These are phyloP conservation scores for Geotrupes spiniger DNA, from an alignment of 2,888 invertebrate genomes.

Conservation along the genomic window DNA sequence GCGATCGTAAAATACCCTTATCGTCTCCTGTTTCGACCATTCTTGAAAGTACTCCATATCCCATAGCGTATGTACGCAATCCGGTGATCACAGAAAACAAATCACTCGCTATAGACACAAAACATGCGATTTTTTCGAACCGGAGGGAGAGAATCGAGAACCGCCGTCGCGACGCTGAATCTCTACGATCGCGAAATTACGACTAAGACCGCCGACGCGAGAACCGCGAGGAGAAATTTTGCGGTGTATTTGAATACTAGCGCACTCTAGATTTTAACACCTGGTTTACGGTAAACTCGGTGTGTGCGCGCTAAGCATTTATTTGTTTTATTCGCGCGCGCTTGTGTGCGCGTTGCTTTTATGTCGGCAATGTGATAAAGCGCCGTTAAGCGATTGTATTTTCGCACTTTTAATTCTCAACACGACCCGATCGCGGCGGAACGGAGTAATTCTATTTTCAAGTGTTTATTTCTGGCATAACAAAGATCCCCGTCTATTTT, in stretches of 20 bases:
- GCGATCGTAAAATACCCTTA: slow-evolving; percentile 17
- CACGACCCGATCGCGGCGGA: too few species aligned
- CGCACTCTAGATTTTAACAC: slow-evolving; percentile 7
- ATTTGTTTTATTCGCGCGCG: too few species aligned
- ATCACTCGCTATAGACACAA: slow-evolving; percentile 6
- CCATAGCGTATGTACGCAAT: slow-evolving; percentile 38
- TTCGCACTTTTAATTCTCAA: too few species aligned
- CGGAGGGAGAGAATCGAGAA: neutral
- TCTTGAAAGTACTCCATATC: slow-evolving; percentile 52
- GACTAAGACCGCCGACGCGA: slow-evolving; percentile 41
- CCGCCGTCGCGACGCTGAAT: slow-evolving; percentile 2
- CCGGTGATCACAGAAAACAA: slow-evolving; percentile 10
- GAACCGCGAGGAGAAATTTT: slow-evolving; percentile 43
- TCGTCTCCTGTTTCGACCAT: slow-evolving; percentile 39
- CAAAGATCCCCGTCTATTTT: too few species aligned
- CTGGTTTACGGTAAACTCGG: neutral
- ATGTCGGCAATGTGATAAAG: too few species aligned
- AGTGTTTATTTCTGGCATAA: too few species aligned
- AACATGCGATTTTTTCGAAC: too few species aligned
- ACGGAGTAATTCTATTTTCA: too few species aligned
- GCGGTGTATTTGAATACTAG: slow-evolving; percentile 3
- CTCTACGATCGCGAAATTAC: slow-evolving; percentile 35
- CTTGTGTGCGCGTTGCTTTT: too few species aligned
- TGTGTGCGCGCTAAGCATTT: too few species aligned
- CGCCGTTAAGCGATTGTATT: too few species aligned